Percentiles rank a stretch among this genome's conserved stretches.
phyloP scores from a whole-genome alignment of 2,113 vertebrate species.

The Hyperopisus bebe region DNA sequence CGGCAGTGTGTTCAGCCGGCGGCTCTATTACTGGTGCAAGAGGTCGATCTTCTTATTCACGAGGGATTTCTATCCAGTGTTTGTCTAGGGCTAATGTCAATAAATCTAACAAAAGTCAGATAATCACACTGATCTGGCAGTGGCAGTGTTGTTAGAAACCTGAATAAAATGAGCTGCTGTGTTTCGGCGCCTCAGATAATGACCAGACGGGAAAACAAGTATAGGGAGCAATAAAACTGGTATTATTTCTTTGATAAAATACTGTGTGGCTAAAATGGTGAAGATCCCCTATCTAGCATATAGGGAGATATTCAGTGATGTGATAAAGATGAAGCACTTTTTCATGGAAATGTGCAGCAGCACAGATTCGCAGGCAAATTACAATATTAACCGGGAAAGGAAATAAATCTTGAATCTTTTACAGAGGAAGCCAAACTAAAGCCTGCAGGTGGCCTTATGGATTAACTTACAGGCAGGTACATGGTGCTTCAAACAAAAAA shows the following conservation, averaged over 20 bases:
- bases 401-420: background rate
- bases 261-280: background rate
- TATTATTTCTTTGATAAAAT: background rate
- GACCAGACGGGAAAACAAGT: background rate
- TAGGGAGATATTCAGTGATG: background rate
- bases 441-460: background rate
- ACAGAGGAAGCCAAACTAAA: background rate
- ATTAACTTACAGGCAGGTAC: background rate
- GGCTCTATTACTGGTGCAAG: background rate
- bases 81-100: background rate
- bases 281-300: background rate
- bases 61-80: background rate
- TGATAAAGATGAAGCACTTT: background rate
- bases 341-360: background rate
- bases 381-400: background rate
- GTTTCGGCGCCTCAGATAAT: background rate
- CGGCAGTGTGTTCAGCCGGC: background rate
- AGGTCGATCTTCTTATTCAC: background rate
- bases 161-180: background rate
- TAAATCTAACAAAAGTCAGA: background rate
- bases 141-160: background rate
- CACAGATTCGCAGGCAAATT: background rate
- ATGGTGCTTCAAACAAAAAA: background rate
- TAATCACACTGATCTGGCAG: background rate
- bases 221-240: background rate